These are phyloP conservation scores for Ianthella basta DNA, from an alignment of 37 sponge, comb jelly and placozoan genomes.

Conservation along the genomic window DNA sequence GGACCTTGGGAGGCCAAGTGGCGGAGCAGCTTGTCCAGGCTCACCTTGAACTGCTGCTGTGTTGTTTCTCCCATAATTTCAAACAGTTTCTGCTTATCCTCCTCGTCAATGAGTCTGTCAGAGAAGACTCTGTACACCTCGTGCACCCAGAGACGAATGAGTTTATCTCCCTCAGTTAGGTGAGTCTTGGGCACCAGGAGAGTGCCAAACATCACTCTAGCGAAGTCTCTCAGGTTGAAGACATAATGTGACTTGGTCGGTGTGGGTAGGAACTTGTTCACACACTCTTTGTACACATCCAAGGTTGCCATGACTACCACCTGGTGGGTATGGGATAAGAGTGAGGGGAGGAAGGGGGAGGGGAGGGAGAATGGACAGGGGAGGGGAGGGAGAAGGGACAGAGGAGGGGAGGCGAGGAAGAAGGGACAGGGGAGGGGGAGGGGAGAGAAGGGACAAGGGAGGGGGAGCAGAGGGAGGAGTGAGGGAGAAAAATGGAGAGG, in stretches of 20 bases:
- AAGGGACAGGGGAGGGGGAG: no score
- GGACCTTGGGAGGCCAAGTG: slow-evolving; percentile 52
- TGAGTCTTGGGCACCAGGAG: slow-evolving; percentile 87
- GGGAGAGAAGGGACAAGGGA: no score
- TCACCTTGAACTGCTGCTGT: slow-evolving; percentile 85
- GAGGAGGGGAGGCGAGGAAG: no score
- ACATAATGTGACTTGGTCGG: slow-evolving; percentile 98
- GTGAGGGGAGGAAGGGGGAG: neutral
- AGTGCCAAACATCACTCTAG: slow-evolving; percentile 89
- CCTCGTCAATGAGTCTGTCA: slow-evolving; percentile 90
- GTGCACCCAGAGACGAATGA: slow-evolving; percentile 93
- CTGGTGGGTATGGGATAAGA: slow-evolving; percentile 27
- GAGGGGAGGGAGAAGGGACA: no score
- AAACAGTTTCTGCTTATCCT: slow-evolving; percentile 90
- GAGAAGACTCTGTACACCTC: slow-evolving; percentile 98
- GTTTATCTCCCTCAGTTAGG: slow-evolving; percentile 88
- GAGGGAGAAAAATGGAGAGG: no score
- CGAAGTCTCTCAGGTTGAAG: slow-evolving; percentile 97
- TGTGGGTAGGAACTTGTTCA: slow-evolving; percentile 91
- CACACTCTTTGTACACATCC: slow-evolving; percentile 86
- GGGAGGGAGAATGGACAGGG: no score
- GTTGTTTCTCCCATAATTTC: slow-evolving; percentile 81
- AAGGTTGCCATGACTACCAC: slow-evolving; percentile 92
- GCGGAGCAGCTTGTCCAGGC: slow-evolving; percentile 79
- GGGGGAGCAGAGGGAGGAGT: no score